Percentiles rank a stretch among this genome's conserved stretches.
These are phyloP conservation scores for Antedon mediterranea DNA, from an alignment of 53 echinoderm and acorn worm genomes.

Conservation along the genomic window DNA sequence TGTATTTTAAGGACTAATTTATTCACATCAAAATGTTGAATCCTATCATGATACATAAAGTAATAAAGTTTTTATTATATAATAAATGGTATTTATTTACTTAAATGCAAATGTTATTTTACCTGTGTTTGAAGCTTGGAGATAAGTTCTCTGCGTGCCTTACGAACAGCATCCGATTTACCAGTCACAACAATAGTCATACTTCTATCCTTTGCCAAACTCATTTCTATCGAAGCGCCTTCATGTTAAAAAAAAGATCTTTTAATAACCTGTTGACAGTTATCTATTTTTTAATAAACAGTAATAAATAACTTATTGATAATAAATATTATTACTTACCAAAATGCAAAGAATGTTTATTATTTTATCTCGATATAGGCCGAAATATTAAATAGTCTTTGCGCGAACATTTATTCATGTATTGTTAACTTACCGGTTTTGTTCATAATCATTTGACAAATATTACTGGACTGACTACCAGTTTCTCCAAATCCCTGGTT, in stretches of 20 bases:
- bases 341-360: too few relatives aligned
- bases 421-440: conserved; percentile 39
- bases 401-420: too few relatives aligned
- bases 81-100: too few relatives aligned
- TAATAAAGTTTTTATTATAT: too few relatives aligned
- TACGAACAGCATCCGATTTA: conserved; percentile 74
- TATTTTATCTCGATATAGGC: too few relatives aligned
- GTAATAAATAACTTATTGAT: too few relatives aligned
- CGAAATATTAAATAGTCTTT: too few relatives aligned
- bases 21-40: too few relatives aligned
- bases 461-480: conserved; percentile 75
- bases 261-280: not conserved
- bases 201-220: conserved; percentile 83
- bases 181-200: conserved; percentile 96
- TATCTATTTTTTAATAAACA: too few relatives aligned
- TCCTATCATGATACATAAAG: too few relatives aligned
- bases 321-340: too few relatives aligned
- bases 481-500: conserved; percentile 94
- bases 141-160: conserved; percentile 75
- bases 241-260: not conserved
- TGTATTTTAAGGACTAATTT: too few relatives aligned
- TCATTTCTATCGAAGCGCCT: conserved; percentile 98
- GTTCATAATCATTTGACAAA: conserved; percentile 76
- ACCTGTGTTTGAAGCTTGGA: conserved; percentile 96
- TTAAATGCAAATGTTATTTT: not conserved